These are phyloP conservation scores for Sminthurinus signatus DNA, from an alignment of 1,140 invertebrate species.

Conservation along the genomic window DNA sequence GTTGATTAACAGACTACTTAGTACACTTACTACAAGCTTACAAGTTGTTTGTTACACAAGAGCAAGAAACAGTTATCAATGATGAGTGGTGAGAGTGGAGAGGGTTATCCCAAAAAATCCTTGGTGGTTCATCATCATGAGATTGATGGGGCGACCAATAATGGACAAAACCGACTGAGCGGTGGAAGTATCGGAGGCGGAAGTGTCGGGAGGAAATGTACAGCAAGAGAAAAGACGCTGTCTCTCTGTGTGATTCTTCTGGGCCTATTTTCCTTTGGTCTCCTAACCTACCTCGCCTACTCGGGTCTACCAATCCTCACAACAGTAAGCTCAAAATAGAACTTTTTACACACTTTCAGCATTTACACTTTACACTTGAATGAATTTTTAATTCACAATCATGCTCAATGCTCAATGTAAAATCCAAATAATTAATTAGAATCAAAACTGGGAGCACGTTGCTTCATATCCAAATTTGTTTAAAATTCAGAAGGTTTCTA, in stretches of 20 bases:
- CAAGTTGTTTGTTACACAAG: not conserved
- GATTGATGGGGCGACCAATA: not conserved
- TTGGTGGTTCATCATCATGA: constrained; percentile 7
- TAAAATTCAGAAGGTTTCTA: too few relatives aligned
- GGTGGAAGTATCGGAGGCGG: not conserved
- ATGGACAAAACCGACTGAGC: not conserved
- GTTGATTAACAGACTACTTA: too few relatives aligned
- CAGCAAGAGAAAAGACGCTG: constrained; percentile 23
- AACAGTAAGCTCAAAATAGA: constrained; percentile 32
- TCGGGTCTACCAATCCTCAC: constrained; percentile 25
- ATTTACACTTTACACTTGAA: too few relatives aligned
- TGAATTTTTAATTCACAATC: too few relatives aligned
- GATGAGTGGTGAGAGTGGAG: constrained; percentile 4
- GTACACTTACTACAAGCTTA: too few relatives aligned
- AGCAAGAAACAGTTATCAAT: not conserved
- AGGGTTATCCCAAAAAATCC: not conserved
- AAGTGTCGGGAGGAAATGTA: not conserved
- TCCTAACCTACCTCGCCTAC: constrained; percentile 26
- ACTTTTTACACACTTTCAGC: too few relatives aligned
- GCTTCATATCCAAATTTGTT: not conserved
- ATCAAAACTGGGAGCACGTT: not conserved
- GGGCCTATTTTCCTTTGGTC: constrained; percentile 25
- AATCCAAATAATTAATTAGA: not conserved
- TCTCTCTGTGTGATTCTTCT: constrained; percentile 21
- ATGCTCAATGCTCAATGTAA: not conserved